Evolutionary conservation across 2,888 invertebrate species (phyloP).

Genomic region (Halocaridina rubra): DNA sequence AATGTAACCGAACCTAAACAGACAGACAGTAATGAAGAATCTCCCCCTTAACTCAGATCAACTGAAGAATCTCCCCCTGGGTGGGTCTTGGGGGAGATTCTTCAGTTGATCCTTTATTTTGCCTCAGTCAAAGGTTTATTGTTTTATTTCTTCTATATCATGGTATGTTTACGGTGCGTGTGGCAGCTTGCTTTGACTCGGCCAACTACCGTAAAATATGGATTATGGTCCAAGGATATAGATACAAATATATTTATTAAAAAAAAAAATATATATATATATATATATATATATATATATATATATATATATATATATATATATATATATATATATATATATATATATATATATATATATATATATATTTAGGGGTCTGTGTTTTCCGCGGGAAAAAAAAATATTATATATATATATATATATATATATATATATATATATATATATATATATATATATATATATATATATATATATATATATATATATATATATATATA

Average conservation of each 20-base stretch:
- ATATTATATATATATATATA: not conserved
- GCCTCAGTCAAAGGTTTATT: no score
- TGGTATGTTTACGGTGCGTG: no score
- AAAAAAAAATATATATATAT: not conserved
- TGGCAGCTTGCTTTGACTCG: no score
- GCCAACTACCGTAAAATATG: no score
- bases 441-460: not conserved
- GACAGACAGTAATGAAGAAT: no score
- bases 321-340: not conserved
- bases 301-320: not conserved
- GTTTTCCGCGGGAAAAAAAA: no score
- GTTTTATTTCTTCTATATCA: no score
- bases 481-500: not conserved
- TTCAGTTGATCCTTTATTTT: no score
- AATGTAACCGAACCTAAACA: no score
- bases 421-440: not conserved
- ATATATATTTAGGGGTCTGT: not conserved
- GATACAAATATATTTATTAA: not conserved
- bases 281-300: not conserved
- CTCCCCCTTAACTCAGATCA: no score
- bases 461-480: not conserved
- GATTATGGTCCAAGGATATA: not conserved
- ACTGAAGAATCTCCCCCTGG: no score
- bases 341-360: not conserved
- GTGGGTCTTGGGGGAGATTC: no score